Conservation (phyloP, 2,797 vertebrate species). For the Hapalemur alaotrensis region DNA sequence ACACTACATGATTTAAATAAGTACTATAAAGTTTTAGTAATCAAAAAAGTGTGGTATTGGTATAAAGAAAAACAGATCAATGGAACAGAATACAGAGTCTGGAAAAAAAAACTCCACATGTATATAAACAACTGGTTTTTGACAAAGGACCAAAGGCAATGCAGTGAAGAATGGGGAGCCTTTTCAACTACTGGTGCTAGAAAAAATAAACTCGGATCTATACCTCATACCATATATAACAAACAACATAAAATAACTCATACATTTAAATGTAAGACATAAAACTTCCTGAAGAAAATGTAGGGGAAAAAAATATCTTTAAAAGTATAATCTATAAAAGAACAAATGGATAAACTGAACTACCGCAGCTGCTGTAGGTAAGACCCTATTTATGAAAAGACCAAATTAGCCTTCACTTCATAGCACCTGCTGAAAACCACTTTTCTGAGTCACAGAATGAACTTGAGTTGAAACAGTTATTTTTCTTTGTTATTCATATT, state of each 20-base stretch:
- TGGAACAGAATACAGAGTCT: not conserved
- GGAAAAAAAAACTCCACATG: not conserved
- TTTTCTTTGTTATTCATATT: not conserved
- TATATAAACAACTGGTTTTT: not conserved
- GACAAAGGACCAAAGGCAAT: not conserved
- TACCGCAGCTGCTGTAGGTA: not conserved
- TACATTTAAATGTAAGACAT: not conserved
- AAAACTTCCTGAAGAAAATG: not conserved
- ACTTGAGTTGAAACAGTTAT: not conserved
- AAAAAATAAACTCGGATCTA: not conserved
- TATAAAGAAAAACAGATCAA: not conserved
- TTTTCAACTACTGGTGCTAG: not conserved
- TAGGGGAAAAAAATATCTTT: not conserved
- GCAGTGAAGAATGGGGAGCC: not conserved
- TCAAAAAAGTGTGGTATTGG: not conserved
- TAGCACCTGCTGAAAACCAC: not conserved
- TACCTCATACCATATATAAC: not conserved
- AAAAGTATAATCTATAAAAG: not conserved
- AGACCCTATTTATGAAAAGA: not conserved
- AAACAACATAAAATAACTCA: not conserved
- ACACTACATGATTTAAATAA: not conserved
- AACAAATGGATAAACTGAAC: not conserved
- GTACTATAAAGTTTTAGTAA: not conserved
- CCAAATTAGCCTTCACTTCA: not conserved
- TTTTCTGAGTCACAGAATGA: slow-evolving; percentile 10